Base-by-base conservation (phyloP, 2,888 invertebrate genomes). In the Leucoma salicis region DNA sequence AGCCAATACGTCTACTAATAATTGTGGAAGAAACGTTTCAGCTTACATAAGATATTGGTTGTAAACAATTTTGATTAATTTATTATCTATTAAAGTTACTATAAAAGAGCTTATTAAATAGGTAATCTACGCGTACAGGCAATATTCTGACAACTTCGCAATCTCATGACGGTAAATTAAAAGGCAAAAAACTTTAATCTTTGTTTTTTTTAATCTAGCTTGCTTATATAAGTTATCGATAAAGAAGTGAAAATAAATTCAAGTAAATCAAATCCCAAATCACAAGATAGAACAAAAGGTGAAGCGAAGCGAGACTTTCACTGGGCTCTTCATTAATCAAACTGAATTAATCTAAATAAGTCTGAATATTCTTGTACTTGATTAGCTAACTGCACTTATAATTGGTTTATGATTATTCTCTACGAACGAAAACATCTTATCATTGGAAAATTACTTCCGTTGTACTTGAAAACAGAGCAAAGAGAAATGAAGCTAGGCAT, bases 311-410 rank as follows among this genome's bases (percentile, higher is more conserved):
- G 35, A 45, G 45, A 67, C 81, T 82, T 79, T 82, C 78, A 66
- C 82, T 62, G 47, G 53, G 57, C 66, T 70, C 65, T 72, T 73
- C 79, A 80, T 81, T 82, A 78, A 82, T 82, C 81, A 82, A 67
- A 70, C 58, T 57, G 69, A 74, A 78, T 81, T 77, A 74, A 82
- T 78, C 76, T 74, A 66, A 77, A 78, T 76, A 76, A 73, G 56
- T 59, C 42, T 57, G 61, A 49, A 57, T 44, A 40, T 14, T 39
- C 38, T 57, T 39, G 49, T 49, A 50, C 49, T 42, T 52, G 57
- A 50, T 49, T 56, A 48, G 49, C 34, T 33, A 52, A 35, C 36
- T 39, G 31, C 25, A 46, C 37, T 50, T 38, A 43, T 59, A 60
- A 57, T 62, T 54, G 50, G 63, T 61, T 69, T 65, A 63, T 39